Percentiles rank a stretch among this genome's conserved stretches.
These are phyloP conservation scores for Rhabdornis inornatus DNA, from an alignment of 2,113 vertebrate species.

Conservation along the genomic window DNA sequence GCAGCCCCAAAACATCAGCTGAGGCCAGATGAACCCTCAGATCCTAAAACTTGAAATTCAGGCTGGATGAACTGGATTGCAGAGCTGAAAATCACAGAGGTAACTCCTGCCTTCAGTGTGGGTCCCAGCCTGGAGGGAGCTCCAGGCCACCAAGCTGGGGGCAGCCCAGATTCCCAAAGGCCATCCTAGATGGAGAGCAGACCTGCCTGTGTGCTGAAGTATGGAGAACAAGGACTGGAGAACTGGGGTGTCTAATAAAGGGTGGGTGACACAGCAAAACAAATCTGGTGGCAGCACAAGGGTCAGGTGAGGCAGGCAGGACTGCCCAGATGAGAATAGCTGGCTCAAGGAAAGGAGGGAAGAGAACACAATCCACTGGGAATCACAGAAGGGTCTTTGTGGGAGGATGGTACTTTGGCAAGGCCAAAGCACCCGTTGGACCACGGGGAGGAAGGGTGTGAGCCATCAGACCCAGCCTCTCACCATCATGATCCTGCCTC, in stretches of 20 bases:
- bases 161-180: not conserved
- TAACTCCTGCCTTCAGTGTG: not conserved
- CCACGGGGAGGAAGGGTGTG: fast-evolving
- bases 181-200: not conserved
- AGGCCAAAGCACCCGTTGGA: not conserved
- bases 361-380: not conserved
- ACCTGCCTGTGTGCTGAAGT: fast-evolving
- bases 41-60: not conserved
- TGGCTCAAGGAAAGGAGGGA: not conserved
- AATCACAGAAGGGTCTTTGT: not conserved
- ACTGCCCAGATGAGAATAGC: not conserved
- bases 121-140: not conserved
- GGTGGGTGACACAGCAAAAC: not conserved
- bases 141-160: not conserved
- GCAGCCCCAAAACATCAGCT: not conserved
- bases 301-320: not conserved
- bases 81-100: not conserved
- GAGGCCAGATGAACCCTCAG: not conserved
- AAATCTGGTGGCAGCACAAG: not conserved
- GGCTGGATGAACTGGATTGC: not conserved
- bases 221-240: not conserved
- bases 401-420: fast-evolving
- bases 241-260: not conserved
- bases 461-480: not conserved
- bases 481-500: fast-evolving